Conservation (phyloP, 2,113 vertebrate genomes). For the Falcunculus frontatus region DNA sequence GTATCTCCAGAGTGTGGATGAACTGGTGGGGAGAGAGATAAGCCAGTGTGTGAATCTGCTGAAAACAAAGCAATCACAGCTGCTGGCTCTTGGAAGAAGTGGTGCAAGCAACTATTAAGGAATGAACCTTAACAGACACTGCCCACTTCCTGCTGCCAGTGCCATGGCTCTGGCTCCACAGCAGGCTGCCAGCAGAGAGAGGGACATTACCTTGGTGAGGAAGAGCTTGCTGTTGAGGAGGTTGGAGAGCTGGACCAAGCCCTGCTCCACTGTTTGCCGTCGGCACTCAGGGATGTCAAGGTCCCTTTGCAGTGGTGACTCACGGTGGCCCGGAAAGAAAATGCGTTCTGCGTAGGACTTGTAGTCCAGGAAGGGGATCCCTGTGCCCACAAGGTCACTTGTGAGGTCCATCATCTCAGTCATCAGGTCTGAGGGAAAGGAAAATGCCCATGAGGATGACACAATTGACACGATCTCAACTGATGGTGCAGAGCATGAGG, state of each 20-base stretch:
- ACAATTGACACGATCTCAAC: background rate
- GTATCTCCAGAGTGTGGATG: constrained; percentile 96
- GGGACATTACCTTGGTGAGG: constrained; percentile 88
- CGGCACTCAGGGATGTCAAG: constrained; percentile 92
- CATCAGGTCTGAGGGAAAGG: constrained; percentile 86
- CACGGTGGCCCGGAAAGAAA: constrained; percentile 94
- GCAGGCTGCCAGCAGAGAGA: background rate
- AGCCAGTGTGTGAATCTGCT: background rate
- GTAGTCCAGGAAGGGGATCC: constrained; percentile 97
- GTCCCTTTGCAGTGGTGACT: constrained; percentile 89
- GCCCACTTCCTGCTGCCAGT: background rate
- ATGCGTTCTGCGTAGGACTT: constrained; percentile 92
- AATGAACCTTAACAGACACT: background rate
- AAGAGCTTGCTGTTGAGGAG: constrained; percentile 98
- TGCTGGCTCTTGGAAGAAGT: background rate
- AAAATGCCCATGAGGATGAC: background rate
- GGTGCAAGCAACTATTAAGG: background rate
- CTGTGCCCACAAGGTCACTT: constrained; percentile 92
- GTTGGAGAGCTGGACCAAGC: constrained; percentile 94
- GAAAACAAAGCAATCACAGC: background rate
- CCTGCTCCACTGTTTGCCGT: constrained; percentile 93
- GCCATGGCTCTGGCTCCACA: background rate
- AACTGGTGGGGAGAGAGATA: constrained; percentile 67
- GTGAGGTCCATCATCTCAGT: constrained; percentile 99
- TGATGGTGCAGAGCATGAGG: too few relatives aligned